Base-by-base conservation (phyloP, 2,113 vertebrate genomes). In the Rhizomys pruinosus region DNA sequence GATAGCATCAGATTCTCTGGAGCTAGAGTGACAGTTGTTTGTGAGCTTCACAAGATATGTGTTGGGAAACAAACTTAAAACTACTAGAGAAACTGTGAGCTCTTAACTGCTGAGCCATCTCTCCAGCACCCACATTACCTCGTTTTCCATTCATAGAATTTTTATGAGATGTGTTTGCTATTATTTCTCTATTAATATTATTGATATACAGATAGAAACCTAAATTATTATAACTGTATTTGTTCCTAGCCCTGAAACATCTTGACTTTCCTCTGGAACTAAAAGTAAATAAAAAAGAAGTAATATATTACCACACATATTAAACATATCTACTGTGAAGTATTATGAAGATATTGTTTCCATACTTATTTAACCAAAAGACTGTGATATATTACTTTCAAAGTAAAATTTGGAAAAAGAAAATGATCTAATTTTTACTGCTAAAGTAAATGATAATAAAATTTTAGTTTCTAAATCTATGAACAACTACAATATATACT, bases 381-480 rank as follows among this genome's bases (percentile, higher is more conserved):
- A 13, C 17, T 77, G 68, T 77, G 37, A n/a, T 32, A 66, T 12
- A 39, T 52, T 17, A 66, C 37, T 7, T 63, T 17, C 27, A 66
- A 90, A 76, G 52, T 74, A 88, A 82, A 66, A 52, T 76, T 76
- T 85, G 25, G 29, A 42, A 25, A 55, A 72, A 20, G 29, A 69
- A 92, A 47, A 32, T 71, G 44, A 77, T 44, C 86, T 87, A 44
- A 76, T 87, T 85, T 91, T 68, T 34, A 89, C 55, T 63, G 52
- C 57, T 82, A 91, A 68, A 61, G 20, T 47, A 59, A 95, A 85
- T 77, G 61, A 76, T 68, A 90, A 29, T 22, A 78, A 27, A 55
- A 55, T 19, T 34, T 68, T 78, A 2, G 80, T 47, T 39, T 84
- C 81, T 73, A 78, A 76, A 47, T 79, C 20, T 64, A 42, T 91